Percentiles rank a stretch among this genome's conserved stretches.
These are phyloP conservation scores for Carlito syrichta DNA, from an alignment of 2,113 vertebrate genomes.

Conservation along the genomic window DNA sequence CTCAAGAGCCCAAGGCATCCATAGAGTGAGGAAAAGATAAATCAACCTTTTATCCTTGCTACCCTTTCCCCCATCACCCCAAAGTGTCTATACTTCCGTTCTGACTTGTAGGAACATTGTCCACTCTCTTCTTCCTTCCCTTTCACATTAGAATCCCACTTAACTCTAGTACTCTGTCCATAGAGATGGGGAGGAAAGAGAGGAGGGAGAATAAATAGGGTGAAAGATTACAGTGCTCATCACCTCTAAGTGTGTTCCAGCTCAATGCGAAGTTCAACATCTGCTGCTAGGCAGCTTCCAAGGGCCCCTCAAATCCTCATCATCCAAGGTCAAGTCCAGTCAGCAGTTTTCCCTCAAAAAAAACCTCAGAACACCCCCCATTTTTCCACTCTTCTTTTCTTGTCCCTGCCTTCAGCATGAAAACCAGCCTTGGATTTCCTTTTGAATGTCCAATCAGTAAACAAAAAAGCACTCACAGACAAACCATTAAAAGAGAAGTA, in stretches of 20 bases:
- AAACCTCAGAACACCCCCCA: not conserved
- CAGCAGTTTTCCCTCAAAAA: not conserved
- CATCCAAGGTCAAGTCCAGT: not conserved
- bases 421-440: not conserved
- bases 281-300: not conserved
- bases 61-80: not conserved
- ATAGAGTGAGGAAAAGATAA: not conserved
- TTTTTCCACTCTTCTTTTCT: not conserved
- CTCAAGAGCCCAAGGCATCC: fast-evolving
- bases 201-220: not conserved
- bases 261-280: not conserved
- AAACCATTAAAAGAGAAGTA: not conserved
- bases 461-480: not conserved
- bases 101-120: not conserved
- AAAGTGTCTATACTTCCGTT: not conserved
- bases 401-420: not conserved
- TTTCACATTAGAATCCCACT: not conserved
- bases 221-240: not conserved
- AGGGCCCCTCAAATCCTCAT: not conserved
- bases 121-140: not conserved
- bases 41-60: not conserved
- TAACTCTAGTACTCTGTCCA: not conserved
- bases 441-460: not conserved
- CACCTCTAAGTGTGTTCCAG: not conserved
- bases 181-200: not conserved